Conservation (phyloP, 2,797 vertebrate genomes). For the Ptychadena robeensis region DNA sequence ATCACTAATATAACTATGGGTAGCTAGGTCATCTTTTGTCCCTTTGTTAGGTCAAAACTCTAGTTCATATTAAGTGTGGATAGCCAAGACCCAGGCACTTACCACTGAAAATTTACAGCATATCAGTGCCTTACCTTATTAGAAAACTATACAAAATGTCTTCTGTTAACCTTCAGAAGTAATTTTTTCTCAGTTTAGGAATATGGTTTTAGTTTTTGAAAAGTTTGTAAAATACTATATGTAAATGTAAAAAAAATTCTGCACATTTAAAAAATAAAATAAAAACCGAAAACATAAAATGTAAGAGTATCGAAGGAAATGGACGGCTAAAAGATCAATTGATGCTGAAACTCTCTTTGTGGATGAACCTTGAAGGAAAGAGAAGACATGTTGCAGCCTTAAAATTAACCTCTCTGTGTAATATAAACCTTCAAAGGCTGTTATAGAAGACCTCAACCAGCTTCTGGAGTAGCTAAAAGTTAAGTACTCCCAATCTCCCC, state of each 20-base stretch:
- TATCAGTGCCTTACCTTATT: too few relatives aligned
- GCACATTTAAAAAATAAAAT: background rate
- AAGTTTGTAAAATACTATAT: background rate
- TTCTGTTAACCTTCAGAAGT: background rate
- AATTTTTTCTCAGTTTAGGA: background rate
- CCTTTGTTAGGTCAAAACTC: too few relatives aligned
- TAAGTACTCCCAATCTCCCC: conserved; percentile 46
- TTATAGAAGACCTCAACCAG: conserved; percentile 45
- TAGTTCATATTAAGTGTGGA: too few relatives aligned
- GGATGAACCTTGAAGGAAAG: conserved; percentile 40
- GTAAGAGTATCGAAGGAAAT: conserved; percentile 24
- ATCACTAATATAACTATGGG: too few relatives aligned
- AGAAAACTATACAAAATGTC: too few relatives aligned
- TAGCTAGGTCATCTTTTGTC: too few relatives aligned
- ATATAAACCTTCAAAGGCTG: conserved; percentile 52
- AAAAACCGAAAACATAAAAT: background rate
- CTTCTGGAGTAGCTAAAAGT: conserved; percentile 40
- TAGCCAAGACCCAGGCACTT: too few relatives aligned
- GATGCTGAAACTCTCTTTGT: conserved; percentile 46
- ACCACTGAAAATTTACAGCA: too few relatives aligned
- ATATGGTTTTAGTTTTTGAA: background rate
- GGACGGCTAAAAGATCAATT: conserved; percentile 29
- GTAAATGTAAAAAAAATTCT: background rate
- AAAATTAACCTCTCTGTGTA: conserved; percentile 57
- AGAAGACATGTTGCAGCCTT: conserved; percentile 27